A percentile compares a stretch with the other conserved stretches of the same genome.
These are phyloP conservation scores for Lithophane semibrunnea DNA, from an alignment of 2,888 invertebrate species.

Conservation along the genomic window DNA sequence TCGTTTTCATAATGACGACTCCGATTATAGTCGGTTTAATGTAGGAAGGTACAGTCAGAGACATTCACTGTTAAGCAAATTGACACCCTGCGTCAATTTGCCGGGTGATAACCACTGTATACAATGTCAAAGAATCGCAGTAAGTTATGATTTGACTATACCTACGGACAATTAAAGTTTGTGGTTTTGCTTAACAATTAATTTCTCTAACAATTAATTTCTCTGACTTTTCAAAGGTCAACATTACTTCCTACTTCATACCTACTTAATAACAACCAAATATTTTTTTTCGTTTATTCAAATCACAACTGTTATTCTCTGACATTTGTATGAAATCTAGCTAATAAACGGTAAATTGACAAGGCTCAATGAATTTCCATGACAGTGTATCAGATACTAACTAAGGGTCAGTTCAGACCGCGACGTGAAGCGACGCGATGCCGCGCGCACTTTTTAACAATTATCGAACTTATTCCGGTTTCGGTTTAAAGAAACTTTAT, in stretches of 20 bases:
- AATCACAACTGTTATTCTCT: background rate
- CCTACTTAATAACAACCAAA: too few species aligned
- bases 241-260: too few species aligned
- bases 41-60: background rate
- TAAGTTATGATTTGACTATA: too few species aligned
- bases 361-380: background rate
- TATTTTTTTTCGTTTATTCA: background rate
- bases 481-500: too few species aligned
- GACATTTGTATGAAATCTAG: background rate
- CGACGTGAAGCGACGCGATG: too few species aligned
- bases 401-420: too few species aligned
- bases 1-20: background rate
- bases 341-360: background rate
- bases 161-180: background rate
- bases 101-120: too few species aligned
- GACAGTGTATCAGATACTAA: background rate
- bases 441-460: too few species aligned
- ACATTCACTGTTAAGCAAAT: background rate
- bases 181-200: background rate
- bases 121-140: background rate
- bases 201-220: too few species aligned
- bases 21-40: background rate
- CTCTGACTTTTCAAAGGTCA: too few species aligned
- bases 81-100: background rate
- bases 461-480: too few species aligned